Base-by-base conservation (phyloP, 2,797 vertebrate species). In the Brachyrhaphis roseni region DNA sequence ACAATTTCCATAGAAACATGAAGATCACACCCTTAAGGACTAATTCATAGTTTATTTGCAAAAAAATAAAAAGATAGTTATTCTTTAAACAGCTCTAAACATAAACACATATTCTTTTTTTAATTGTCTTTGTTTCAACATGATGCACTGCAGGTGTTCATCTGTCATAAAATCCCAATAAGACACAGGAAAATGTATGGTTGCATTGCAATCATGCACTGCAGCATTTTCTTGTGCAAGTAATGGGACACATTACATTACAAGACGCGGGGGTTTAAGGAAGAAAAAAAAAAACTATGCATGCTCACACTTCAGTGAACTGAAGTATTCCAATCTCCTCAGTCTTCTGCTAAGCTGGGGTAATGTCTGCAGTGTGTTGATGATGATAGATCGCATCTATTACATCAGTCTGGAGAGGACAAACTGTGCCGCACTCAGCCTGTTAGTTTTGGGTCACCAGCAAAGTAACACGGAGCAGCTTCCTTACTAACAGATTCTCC, bases 401-500 rank as follows among this genome's bases (percentile, higher is more conserved):
- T 70, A 41, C 66, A 70, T 70, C 66, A 43, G 39, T 43, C 39
- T 43, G 39, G 36, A n/a, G 66, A 10, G 39, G 66, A 70, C 39
- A 11, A 43, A 43, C 23, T 45, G 66, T 70, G n/a, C 41, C 0
- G 10, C 41, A 45, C 26, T 45, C 41, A 28, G 68, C 41, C 26
- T 71, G 41, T 28, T 71, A 45, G 68, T 45, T n/a, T 71, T 71
- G 26, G 41, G 41, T 71, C 68, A 71, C 43, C 41, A 46, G 68
- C 23, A 28, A 71, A 71, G 13, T 28, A 71, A 71, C 46, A 11
- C n/a, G 28, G 68, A 71, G 41, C 68, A 45, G 43, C 41, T 71
- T 71, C 68, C 26, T 46, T 8, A 46, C 41, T 18, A 70, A 26
- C 66, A 46, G 68, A 46, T 43, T 70, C 20, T 43, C 39, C 20